Evolutionary conservation across 2,888 invertebrate species (phyloP).

Genomic region (Sicus ferrugineus): DNA sequence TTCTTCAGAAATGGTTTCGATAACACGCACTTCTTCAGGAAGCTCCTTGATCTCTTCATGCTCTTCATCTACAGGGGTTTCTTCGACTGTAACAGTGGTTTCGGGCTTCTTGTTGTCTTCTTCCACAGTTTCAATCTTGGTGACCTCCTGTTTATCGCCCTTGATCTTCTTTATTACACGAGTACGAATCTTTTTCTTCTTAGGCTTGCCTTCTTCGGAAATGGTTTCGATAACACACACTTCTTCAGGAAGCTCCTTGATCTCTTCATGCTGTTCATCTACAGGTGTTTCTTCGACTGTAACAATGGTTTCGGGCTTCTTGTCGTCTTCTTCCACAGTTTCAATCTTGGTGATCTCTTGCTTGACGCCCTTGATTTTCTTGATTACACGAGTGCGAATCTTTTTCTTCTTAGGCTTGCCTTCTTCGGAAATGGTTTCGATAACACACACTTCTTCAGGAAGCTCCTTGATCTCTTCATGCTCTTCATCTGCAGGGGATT

Average conservation of each 20-base stretch:
- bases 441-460: slow-evolving; percentile 32
- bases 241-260: slow-evolving; percentile 9
- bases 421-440: slow-evolving; percentile 9
- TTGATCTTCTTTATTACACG: slow-evolving; percentile 19
- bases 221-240: slow-evolving; percentile 12
- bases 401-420: slow-evolving; percentile 13
- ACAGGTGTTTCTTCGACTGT: slow-evolving; percentile 16
- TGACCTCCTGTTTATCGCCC: slow-evolving; percentile 21
- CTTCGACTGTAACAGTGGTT: slow-evolving; percentile 46
- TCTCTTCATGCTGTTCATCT: slow-evolving; percentile 1
- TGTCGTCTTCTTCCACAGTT: slow-evolving; percentile 19
- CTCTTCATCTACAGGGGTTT: slow-evolving; percentile 40
- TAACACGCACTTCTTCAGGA: slow-evolving; percentile 43
- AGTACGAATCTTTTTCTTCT: slow-evolving; percentile 21
- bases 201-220: slow-evolving; percentile 18
- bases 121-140: slow-evolving; percentile 41
- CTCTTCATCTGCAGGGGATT: slow-evolving; percentile 24
- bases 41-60: slow-evolving; percentile 39
- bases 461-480: slow-evolving; percentile 18
- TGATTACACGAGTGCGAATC: slow-evolving; percentile 12
- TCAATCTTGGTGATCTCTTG: slow-evolving; percentile 15
- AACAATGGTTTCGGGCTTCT: slow-evolving; percentile 8
- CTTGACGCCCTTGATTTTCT: slow-evolving; percentile 10
- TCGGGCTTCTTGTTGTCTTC: slow-evolving; percentile 55
- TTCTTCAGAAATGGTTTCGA: slow-evolving; percentile 42